These are phyloP conservation scores for Ariopsis seemanni DNA, from an alignment of 2,113 vertebrate genomes.

Conservation along the genomic window DNA sequence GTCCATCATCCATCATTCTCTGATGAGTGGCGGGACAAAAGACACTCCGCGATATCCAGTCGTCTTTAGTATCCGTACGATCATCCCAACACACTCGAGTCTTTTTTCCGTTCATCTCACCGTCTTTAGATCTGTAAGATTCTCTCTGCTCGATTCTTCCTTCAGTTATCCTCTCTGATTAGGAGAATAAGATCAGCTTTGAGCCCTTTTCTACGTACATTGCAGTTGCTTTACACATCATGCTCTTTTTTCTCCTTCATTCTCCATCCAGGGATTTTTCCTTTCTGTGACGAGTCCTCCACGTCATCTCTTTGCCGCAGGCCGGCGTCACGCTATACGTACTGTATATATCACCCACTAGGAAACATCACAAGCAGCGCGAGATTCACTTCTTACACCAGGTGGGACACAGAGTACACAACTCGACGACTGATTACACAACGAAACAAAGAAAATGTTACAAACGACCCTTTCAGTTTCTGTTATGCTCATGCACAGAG, in stretches of 20 bases:
- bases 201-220: not conserved
- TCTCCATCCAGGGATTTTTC: not conserved
- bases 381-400: constrained; percentile 44
- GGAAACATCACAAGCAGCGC: constrained; percentile 46
- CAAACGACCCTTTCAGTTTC: constrained; percentile 50
- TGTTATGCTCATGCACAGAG: constrained; percentile 63
- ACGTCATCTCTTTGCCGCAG: constrained; percentile 34
- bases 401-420: constrained; percentile 29
- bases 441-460: constrained; percentile 39
- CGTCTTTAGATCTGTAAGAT: not conserved
- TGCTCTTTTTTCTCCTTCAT: constrained; percentile 3
- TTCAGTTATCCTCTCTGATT: constrained; percentile 22
- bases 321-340: constrained; percentile 30
- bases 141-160: not conserved
- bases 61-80: constrained; percentile 28
- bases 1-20: constrained; percentile 32
- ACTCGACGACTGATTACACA: constrained; percentile 46
- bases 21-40: constrained; percentile 51
- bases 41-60: constrained; percentile 39
- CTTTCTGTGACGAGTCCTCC: not conserved
- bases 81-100: not conserved
- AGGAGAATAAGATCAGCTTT: not conserved
- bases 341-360: constrained; percentile 27
- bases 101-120: constrained; percentile 17
- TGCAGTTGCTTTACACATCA: not conserved